Conservation (phyloP, 2,113 vertebrate genomes). For the Falcunculus frontatus region DNA sequence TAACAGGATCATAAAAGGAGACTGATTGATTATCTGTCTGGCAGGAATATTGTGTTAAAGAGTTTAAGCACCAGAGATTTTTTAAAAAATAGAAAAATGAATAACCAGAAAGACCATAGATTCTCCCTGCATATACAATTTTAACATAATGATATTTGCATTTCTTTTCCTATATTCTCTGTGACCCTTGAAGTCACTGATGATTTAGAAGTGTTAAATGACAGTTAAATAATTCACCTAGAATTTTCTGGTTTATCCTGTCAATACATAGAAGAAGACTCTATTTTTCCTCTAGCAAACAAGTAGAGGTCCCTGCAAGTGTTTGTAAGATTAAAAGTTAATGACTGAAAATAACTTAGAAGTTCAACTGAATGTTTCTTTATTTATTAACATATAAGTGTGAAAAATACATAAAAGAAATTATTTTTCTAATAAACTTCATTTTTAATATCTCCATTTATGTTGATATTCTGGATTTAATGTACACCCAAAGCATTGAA, state of each 20-base stretch:
- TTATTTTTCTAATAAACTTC: neutral
- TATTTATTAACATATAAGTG: neutral
- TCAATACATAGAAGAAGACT: neutral
- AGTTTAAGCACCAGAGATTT: neutral
- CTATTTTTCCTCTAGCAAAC: neutral
- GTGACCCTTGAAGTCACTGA: neutral
- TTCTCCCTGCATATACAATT: neutral
- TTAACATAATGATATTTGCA: neutral
- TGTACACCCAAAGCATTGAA: neutral
- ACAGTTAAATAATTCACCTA: neutral
- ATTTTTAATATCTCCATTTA: neutral
- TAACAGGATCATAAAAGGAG: neutral
- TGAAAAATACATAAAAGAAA: neutral
- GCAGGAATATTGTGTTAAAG: neutral
- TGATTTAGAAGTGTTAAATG: neutral
- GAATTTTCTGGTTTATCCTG: neutral
- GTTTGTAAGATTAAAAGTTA: neutral
- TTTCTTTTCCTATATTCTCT: neutral
- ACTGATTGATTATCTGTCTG: neutral
- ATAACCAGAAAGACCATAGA: neutral
- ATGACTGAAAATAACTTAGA: neutral
- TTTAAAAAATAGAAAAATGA: neutral
- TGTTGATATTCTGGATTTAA: neutral
- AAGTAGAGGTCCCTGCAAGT: neutral
- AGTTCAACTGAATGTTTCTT: neutral